Base-by-base conservation (phyloP, 2,888 invertebrate genomes). In the Gastracanthus pulcherrimus region DNA sequence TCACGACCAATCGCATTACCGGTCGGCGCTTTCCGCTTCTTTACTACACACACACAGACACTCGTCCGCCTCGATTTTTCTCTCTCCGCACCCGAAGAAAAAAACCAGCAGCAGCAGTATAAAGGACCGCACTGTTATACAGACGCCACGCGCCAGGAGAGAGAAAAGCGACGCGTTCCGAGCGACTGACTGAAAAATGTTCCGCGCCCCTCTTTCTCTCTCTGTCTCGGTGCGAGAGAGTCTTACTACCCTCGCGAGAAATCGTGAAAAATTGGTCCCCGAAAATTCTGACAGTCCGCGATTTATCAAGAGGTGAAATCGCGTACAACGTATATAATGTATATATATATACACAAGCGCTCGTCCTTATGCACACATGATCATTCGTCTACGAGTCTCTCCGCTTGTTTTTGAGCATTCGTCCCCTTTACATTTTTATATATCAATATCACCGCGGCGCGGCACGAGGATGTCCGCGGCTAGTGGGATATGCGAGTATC, bases 141-240 rank as follows among this genome's bases (percentile, higher is more conserved):
- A n/a, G n/a, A n/a, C 55, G 38, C n/a, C 36, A 48, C 64, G 51
- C 36, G 26, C 13, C 36, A 66, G 13, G 16, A 41, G 41, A 74
- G 45, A 29, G 78, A 78, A 78, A 19, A 36, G 51, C 66, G 60
- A 62, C 75, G 60, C 89, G 90, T 89, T 90, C 89, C 89, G 85
- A 87, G 76, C 84, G 89, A 88, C 86, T 89, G 89, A 84, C 88
- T 90, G 90, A 91, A 90, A 90, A 90, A 91, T 91, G 88, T 83
- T 67, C 2, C 58, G n/a, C 31, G 11, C 13, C 19, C 45, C n/a
- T n/a, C n/a, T n/a, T n/a, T n/a, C n/a, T n/a, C n/a, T n/a, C n/a
- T n/a, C n/a, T n/a, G n/a, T n/a, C n/a, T n/a, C n/a, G n/a, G n/a
- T n/a, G n/a, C n/a, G n/a, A n/a, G n/a, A n/a, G 70, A 62, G 60